Base-by-base conservation (phyloP, 2,888 invertebrate genomes). In the Lottia scabra region DNA sequence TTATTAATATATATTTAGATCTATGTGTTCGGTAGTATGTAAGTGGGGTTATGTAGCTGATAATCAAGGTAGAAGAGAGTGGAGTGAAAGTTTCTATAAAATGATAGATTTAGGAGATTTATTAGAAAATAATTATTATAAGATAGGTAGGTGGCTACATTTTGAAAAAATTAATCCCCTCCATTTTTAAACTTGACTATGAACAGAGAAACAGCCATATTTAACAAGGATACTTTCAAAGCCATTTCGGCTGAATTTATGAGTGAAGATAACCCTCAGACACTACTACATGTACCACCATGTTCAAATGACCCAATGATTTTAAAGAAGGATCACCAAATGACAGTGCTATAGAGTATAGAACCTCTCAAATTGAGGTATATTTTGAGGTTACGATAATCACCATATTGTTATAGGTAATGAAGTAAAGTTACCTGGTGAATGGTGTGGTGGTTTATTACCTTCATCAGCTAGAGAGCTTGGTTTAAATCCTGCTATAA, bases 11-110 rank as follows among this genome's bases (percentile, higher is more conserved):
- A 78, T 88, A 38, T 88, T 71, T 77, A 94, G 97, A 85, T 98
- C 98, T 0, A 90, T 96, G 16, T 98, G 98, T 89, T 96, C 97
- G 6, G 91, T 96, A 71, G 95, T 95, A 4, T 98, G 98, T 88
- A 98, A 98, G 90, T 98, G 98, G 97, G 95, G 95, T 79, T 97
- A 94, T 78, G 91, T 92, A 76, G 90, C 90, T 72, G 91, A 92
- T 75, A 92, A 91, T 0, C 90, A 89, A 73, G 78, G 74, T 6
- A 71, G 43, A n/a, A 67, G 67, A 46, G 64, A 30, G 4, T 98
- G 98, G 97, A 94, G 93, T 85, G 85, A 90, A 62, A 92, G 92
- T 64, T 97, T 94, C 88, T 93, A 97, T 56, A 85, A 91, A 26
- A 87, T 92, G 83, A 93, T 97, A 74, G 95, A 94, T 1, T 91